phyloP scores from a whole-genome alignment of 2,888 invertebrate genomes.

The Hydropsyche betteni region DNA sequence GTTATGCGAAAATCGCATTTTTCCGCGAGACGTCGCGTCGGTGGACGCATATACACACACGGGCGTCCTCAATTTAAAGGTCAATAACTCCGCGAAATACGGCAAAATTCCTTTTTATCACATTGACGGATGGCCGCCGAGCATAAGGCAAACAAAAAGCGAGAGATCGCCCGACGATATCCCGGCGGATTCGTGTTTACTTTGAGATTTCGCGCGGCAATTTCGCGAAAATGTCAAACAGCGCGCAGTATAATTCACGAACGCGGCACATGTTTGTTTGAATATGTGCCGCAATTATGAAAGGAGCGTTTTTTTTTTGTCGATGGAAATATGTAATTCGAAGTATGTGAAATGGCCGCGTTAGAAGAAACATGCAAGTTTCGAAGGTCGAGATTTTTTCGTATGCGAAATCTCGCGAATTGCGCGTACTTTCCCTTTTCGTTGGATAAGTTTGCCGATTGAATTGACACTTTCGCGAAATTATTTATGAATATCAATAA shows the following conservation, averaged over 20 bases:
- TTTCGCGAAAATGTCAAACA: conserved; percentile 12
- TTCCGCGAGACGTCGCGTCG: not conserved
- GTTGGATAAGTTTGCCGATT: too few species aligned
- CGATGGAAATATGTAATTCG: too few species aligned
- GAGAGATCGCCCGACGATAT: too few species aligned
- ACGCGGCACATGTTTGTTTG: too few species aligned
- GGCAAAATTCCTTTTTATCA: conserved; percentile 11
- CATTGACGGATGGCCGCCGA: not conserved
- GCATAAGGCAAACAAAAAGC: not conserved
- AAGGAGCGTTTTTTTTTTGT: too few species aligned
- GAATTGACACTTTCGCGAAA: too few species aligned
- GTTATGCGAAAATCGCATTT: conserved; percentile 13
- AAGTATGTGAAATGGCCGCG: too few species aligned
- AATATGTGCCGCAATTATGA: not conserved
- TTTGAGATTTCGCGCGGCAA: not conserved
- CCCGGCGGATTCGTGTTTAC: not conserved
- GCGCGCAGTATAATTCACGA: not conserved
- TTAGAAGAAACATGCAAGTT: too few species aligned
- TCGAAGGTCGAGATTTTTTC: too few species aligned
- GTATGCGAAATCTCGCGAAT: too few species aligned
- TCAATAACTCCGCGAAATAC: conserved; percentile 25
- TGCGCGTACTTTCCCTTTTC: too few species aligned
- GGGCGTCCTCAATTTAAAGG: conserved; percentile 8
- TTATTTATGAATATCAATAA: too few species aligned
- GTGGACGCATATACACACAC: not conserved